Evolutionary conservation across 2,888 invertebrate genomes (phyloP).

Genomic region (Euclidia mi): DNA sequence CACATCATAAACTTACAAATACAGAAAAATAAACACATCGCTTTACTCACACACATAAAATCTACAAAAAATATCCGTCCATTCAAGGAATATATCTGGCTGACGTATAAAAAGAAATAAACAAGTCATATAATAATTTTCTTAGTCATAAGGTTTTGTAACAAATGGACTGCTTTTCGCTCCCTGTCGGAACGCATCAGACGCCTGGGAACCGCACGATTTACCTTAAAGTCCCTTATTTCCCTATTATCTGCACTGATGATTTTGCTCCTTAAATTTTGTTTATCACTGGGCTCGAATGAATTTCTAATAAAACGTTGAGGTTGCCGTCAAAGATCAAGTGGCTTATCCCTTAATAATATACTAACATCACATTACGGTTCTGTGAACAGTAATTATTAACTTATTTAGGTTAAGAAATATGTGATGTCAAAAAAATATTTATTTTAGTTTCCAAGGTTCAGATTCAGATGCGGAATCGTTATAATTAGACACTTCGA

Average conservation of each 20-base stretch:
- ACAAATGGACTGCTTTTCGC: slow-evolving; percentile 21
- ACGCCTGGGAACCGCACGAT: slow-evolving; percentile 18
- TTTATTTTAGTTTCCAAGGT: no score
- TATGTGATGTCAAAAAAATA: no score
- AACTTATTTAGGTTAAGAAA: no score
- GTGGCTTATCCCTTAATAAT: no score
- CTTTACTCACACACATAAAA: background rate
- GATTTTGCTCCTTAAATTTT: slow-evolving; percentile 14
- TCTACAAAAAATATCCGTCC: background rate
- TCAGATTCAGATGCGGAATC: no score
- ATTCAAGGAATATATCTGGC: background rate
- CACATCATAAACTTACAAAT: background rate
- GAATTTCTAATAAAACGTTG: background rate
- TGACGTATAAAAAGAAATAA: slow-evolving; percentile 8
- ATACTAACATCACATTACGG: no score
- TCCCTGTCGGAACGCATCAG: slow-evolving; percentile 28
- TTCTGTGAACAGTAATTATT: no score
- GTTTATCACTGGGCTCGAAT: no score
- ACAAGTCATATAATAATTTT: slow-evolving; percentile 13
- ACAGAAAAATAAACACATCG: background rate
- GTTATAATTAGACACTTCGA: no score
- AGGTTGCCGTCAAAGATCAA: no score
- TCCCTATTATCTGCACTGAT: slow-evolving; percentile 42
- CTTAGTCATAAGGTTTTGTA: slow-evolving; percentile 18
- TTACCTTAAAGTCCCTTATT: slow-evolving; percentile 25